Evolutionary conservation across 2,888 invertebrate genomes (phyloP).

Genomic region (Ophioninae sp.): DNA sequence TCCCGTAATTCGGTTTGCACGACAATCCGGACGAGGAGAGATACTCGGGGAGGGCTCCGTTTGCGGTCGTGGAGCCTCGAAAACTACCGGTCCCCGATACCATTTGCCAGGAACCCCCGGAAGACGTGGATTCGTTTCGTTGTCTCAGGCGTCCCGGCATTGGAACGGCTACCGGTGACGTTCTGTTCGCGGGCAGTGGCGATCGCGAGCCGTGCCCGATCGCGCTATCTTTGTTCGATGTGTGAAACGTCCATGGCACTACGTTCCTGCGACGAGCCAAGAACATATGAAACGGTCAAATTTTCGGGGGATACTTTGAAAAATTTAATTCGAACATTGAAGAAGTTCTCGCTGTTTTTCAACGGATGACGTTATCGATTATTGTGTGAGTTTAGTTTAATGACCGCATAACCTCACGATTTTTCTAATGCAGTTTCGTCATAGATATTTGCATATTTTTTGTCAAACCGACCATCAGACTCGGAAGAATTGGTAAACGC

Average conservation of each 20-base stretch:
- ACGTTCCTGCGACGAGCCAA: conserved; percentile 70
- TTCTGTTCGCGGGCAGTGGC: conserved; percentile 80
- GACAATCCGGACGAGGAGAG: conserved; percentile 71
- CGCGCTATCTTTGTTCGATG: conserved; percentile 73
- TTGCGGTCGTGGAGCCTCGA: conserved; percentile 82
- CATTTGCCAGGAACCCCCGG: conserved; percentile 87
- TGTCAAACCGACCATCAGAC: too few species aligned
- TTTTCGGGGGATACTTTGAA: too few species aligned
- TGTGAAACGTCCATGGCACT: conserved; percentile 73
- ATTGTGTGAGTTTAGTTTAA: too few species aligned
- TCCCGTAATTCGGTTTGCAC: conserved; percentile 72
- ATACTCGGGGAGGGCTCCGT: conserved; percentile 74
- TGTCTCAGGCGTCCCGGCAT: conserved; percentile 82
- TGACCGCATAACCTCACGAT: too few species aligned
- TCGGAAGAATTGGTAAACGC: too few species aligned
- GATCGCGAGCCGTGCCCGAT: conserved; percentile 74
- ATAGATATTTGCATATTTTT: too few species aligned
- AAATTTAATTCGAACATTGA: not conserved
- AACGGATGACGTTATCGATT: too few species aligned
- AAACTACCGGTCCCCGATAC: conserved; percentile 87
- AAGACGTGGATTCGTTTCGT: conserved; percentile 84
- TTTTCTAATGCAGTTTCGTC: too few species aligned
- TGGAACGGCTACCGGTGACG: conserved; percentile 86
- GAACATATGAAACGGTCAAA: not conserved
- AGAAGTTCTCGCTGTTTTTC: not conserved